Conservation (phyloP, 2,888 invertebrate genomes). For the Mesorhabditis belari region DNA sequence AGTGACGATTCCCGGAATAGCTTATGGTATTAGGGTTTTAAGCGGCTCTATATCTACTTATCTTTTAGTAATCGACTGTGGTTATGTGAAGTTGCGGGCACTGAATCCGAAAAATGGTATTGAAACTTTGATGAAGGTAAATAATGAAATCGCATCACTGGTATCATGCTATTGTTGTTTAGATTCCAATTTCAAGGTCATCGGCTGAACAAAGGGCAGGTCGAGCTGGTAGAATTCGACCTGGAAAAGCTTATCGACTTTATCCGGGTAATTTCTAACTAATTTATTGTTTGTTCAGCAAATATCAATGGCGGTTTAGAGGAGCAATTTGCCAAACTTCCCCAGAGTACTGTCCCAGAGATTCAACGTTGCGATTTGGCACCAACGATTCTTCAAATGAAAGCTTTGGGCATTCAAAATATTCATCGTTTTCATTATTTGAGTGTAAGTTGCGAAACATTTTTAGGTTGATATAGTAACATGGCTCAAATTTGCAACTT, state of each 20-base stretch:
- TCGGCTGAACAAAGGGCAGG: constrained; percentile 87
- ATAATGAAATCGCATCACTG: too few relatives aligned
- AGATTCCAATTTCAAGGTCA: constrained; percentile 71
- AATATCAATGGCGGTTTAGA: constrained; percentile 61
- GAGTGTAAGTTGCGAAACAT: constrained; percentile 15
- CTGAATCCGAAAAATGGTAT: constrained; percentile 77
- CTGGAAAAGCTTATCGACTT: constrained; percentile 72
- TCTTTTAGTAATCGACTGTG: constrained; percentile 79
- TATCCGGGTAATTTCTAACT: constrained; percentile 50
- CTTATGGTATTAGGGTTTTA: constrained; percentile 65
- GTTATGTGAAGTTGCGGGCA: constrained; percentile 87
- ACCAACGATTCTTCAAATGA: constrained; percentile 76
- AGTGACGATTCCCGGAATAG: constrained; percentile 84
- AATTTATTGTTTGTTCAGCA: background rate
- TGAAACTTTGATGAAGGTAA: constrained; percentile 51
- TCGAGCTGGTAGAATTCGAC: constrained; percentile 74
- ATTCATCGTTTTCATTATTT: constrained; percentile 84
- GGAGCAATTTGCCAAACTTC: constrained; percentile 67
- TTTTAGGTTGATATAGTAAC: background rate
- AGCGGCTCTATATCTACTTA: constrained; percentile 1
- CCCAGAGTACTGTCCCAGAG: constrained; percentile 75
- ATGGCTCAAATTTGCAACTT: background rate
- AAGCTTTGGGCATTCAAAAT: constrained; percentile 87
- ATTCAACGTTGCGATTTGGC: constrained; percentile 83
- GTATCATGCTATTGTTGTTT: constrained; percentile 40